A percentile compares a stretch with the other conserved stretches of the same genome.
These are phyloP conservation scores for Gadopsis marmoratus DNA, from an alignment of 2,797 vertebrate genomes.

Conservation along the genomic window DNA sequence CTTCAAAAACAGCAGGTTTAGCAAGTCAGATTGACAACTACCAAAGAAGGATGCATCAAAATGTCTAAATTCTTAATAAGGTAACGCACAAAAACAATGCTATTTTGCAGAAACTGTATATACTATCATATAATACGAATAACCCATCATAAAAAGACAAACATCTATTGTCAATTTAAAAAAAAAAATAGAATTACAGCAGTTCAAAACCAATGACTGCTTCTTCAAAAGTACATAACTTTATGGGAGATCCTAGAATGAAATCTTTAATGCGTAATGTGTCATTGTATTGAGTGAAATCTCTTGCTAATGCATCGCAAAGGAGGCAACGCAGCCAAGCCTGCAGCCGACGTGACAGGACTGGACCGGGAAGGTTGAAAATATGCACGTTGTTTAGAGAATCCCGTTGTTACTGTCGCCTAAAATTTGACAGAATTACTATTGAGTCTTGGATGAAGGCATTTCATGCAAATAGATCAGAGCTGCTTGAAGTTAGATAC, in stretches of 20 bases:
- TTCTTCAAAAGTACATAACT: not conserved
- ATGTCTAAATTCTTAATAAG: not conserved
- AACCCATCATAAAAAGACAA: not conserved
- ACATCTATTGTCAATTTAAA: too few relatives aligned
- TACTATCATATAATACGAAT: not conserved
- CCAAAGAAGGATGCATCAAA: not conserved
- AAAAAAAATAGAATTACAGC: too few relatives aligned
- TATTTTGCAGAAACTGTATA: not conserved
- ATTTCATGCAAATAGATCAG: slow-evolving; percentile 16
- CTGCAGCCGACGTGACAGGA: not conserved
- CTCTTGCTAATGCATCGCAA: not conserved
- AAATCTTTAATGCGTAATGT: not conserved
- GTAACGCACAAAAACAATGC: not conserved
- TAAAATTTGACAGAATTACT: not conserved
- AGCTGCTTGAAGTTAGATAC: slow-evolving; percentile 1
- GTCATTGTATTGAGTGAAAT: not conserved
- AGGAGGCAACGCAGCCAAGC: not conserved
- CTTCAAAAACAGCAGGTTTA: not conserved
- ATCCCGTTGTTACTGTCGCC: not conserved
- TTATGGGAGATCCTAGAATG: not conserved
- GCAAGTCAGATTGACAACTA: not conserved
- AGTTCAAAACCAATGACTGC: not conserved
- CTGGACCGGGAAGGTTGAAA: not conserved
- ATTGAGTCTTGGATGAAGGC: not conserved
- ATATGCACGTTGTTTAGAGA: not conserved